Conservation (phyloP, 2,113 vertebrate species). For the Todiramphus chloris region DNA sequence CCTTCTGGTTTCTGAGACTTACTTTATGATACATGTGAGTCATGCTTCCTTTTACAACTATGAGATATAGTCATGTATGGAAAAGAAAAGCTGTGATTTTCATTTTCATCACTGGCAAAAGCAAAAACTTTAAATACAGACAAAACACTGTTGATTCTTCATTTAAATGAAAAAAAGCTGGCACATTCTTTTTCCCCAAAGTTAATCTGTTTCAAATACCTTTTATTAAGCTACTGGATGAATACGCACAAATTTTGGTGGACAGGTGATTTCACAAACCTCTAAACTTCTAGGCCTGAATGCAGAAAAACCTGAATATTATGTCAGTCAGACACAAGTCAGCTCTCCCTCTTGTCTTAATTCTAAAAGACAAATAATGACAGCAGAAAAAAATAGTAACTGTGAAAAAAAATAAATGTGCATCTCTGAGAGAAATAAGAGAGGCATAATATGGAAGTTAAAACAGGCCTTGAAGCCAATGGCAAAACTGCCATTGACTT, state of each 20-base stretch:
- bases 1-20: background rate
- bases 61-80: background rate
- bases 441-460: background rate
- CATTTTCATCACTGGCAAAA: constrained; percentile 9
- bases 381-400: background rate
- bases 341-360: background rate
- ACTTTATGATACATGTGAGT: constrained; percentile 14
- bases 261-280: background rate
- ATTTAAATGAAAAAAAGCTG: constrained; percentile 24
- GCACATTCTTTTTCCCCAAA: background rate
- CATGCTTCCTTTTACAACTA: background rate
- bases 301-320: background rate
- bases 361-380: background rate
- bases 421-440: background rate
- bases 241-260: background rate
- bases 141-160: constrained; percentile 6
- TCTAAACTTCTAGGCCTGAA: background rate
- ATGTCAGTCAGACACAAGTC: background rate
- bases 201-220: background rate
- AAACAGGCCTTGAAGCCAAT: background rate
- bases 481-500: background rate
- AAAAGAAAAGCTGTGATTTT: constrained; percentile 24
- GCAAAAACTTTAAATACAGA: constrained; percentile 7
- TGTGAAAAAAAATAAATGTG: background rate
- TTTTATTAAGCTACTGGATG: background rate